Evolutionary conservation across 2,113 vertebrate species (phyloP), one percentile per base, ranked within the genome.

Genomic region (Pristiophorus japonicus): DNA sequence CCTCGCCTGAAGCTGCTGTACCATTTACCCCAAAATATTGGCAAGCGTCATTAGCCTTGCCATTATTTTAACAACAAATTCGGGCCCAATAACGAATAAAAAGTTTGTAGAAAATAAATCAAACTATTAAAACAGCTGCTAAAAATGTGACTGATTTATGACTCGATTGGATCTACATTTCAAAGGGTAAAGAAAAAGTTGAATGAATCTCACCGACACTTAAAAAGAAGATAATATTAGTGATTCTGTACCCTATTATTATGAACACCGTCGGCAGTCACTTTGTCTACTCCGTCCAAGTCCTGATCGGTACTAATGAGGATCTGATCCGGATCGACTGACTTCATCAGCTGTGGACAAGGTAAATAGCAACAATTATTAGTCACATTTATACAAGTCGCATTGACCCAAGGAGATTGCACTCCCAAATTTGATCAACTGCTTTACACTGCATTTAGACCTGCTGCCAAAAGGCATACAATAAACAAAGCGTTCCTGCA

Each of bases 231-330:
- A 27, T 42, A 94, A 51, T 51, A 27, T 38, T 67, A 67, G n/a
- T 45, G 22, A 94, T 67, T 70, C 30, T 3, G 45, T 98, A 99
- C 99, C 98, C 98, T 99, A 96, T 98, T 98, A 96, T 98, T 98
- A 27, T 98, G 97, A 45, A 97, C 97, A 73, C 98, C 98, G 73
- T 99, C 98, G 96, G 99, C 98, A 0, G 98, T 97, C 90, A 98
- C 98, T 96, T 97, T 97, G 91, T 95, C 96, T 95, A 98, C 97
- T 70, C 97, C 96, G 34, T 97, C 96, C 96, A 97, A 97, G 95
- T 98, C 97, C 96, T 96, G 98, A 96, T 97, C 96, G 0, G 96
- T 96, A 94, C 73, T 42, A 90, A 96, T 96, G 70, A 98, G 92
- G 38, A 94, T 94, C 65, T 94, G 70, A 94, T 94, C 92, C 8